phyloP scores from a whole-genome alignment of 2,113 vertebrate genomes.

The Pionites leucogaster region DNA sequence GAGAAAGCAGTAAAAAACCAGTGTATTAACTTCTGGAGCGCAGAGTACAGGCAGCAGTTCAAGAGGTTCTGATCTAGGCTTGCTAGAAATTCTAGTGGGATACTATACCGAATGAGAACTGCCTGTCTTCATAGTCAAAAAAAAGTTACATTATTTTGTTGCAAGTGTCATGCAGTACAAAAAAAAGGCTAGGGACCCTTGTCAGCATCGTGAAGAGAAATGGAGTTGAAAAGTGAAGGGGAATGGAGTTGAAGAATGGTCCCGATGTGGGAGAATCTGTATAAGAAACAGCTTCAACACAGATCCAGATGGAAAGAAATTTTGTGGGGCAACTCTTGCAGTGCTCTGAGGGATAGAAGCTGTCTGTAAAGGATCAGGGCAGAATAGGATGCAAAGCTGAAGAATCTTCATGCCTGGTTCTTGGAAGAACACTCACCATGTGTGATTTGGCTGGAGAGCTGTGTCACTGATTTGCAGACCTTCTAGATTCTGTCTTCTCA shows the following conservation, averaged over 20 bases:
- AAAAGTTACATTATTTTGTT: background rate
- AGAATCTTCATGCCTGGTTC: background rate
- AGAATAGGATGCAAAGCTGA: background rate
- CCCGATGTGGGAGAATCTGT: background rate
- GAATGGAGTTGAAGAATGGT: background rate
- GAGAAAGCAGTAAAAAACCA: background rate
- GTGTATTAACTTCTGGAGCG: background rate
- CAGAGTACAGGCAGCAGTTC: background rate
- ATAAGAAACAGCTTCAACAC: background rate
- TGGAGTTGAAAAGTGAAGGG: background rate
- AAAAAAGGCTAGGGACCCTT: background rate
- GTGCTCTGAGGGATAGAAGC: background rate
- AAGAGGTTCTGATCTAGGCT: background rate
- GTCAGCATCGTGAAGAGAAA: background rate
- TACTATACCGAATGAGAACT: background rate
- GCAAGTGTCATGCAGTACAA: background rate
- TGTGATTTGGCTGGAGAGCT: background rate
- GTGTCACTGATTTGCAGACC: background rate
- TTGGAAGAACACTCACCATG: background rate
- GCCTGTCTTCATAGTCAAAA: background rate
- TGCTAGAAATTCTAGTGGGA: background rate
- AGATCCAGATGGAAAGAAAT: background rate
- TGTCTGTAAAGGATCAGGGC: background rate
- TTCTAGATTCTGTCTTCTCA: background rate
- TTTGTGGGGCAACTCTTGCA: accelerated